A percentile compares a stretch with the other conserved stretches of the same genome.
Evolutionary conservation across 1,140 invertebrate species (phyloP).

Genomic region (Macrotrachela quadricornifera): DNA sequence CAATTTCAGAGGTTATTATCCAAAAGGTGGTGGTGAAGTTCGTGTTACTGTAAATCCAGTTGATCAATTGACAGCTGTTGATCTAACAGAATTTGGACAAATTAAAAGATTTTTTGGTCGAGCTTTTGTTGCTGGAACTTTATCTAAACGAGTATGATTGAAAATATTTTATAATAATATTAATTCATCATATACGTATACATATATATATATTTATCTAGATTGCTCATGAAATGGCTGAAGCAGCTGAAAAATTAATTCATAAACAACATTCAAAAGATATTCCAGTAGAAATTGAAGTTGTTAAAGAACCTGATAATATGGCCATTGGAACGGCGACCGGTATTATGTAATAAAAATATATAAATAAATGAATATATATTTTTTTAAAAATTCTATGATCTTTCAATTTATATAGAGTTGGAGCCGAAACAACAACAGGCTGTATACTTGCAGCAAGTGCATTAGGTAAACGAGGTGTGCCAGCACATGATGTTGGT

Average conservation of each 20-base stretch:
- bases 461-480: slow-evolving; percentile 40
- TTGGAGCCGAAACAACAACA: slow-evolving; percentile 43
- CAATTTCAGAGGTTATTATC: slow-evolving; percentile 43
- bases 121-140: slow-evolving; percentile 53
- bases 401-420: not conserved
- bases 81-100: slow-evolving; percentile 40
- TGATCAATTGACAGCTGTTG: slow-evolving; percentile 35
- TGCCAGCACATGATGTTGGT: slow-evolving; percentile 28
- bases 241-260: slow-evolving; percentile 32
- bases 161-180: no score
- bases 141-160: slow-evolving; percentile 30
- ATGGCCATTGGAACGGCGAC: slow-evolving; percentile 47
- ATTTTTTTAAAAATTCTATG: no score
- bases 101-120: slow-evolving; percentile 42
- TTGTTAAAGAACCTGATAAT: slow-evolving; percentile 42
- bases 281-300: slow-evolving; percentile 40
- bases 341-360: slow-evolving; percentile 41
- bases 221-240: slow-evolving; percentile 43
- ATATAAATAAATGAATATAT: no score
- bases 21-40: slow-evolving; percentile 60
- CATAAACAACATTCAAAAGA: slow-evolving; percentile 20
- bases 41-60: slow-evolving; percentile 42
- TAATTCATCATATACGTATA: no score
- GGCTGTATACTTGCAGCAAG: slow-evolving; percentile 48
- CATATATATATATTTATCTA: slow-evolving; percentile 12